Base-by-base conservation (phyloP, 2,113 vertebrate species). In the Ia io region DNA sequence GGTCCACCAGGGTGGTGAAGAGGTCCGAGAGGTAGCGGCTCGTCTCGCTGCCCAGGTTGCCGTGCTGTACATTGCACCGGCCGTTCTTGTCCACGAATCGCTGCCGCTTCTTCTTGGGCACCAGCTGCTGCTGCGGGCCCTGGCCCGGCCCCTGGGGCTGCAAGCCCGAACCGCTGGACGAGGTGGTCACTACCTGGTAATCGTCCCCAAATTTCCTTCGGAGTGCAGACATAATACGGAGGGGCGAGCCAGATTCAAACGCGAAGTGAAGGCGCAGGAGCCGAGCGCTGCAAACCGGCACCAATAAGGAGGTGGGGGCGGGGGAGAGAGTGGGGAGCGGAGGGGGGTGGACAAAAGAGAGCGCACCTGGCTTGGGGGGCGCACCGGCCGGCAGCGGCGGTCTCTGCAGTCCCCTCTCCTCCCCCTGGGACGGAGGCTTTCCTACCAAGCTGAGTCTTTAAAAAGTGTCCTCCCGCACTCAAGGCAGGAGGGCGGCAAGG, bases 41-140 rank as follows among this genome's bases (percentile, higher is more conserved):
- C 42, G 98, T 99, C 97, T 99, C 99, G 18, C 99, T 99, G 37
- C 99, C 99, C 98, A 99, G 99, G 99, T 99, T 99, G 11, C 99
- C 99, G 98, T 99, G 99, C 97, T 99, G 99, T 70, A 99, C 99
- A 98, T 99, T 99, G 97, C 99, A 99, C 96, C 99, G 98, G 95
- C 99, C 99, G 98, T 99, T 99, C 99, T 99, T 99, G 97, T 99
- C 99, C 98, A 99, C 99, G 96, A 99, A 99, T 61, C 99, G 98
- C 98, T 99, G 99, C 96, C 99, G 98, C 98, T 99, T 99, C 94
- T 98, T 99, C 97, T 99, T 99, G 6, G 98, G 98, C 40, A 97
- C 96, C 0, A 98, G 98, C 30, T 98, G 98, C 93, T 97, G 98
- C 98, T 99, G 99, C 44, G 95, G 96, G 93, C 95, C 96, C 95